Percentiles rank a stretch among this genome's conserved stretches.
phyloP scores from a whole-genome alignment of 2,888 invertebrate genomes.

The Conchocele bisecta region DNA sequence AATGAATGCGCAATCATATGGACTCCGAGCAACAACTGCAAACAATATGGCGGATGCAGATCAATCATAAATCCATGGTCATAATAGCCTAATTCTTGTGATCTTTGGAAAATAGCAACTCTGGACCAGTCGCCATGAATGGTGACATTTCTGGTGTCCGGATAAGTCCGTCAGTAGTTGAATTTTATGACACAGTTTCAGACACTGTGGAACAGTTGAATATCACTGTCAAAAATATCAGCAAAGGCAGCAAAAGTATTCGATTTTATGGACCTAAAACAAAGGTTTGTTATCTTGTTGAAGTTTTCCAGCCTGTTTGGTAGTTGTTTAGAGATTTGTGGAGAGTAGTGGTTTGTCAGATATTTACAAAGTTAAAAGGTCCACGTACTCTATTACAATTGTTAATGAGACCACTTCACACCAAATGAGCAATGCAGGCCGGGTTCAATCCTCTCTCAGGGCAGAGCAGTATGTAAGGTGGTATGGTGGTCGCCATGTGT shows the following conservation, averaged over 20 bases:
- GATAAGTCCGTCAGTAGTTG: slow-evolving; percentile 77
- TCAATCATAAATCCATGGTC: background rate
- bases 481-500: too few species aligned
- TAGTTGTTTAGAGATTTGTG: too few species aligned
- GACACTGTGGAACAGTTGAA: slow-evolving; percentile 70
- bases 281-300: slow-evolving; percentile 74
- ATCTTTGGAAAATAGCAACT: background rate
- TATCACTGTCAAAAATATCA: slow-evolving; percentile 80
- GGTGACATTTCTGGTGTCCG: slow-evolving; percentile 79
- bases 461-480: too few species aligned
- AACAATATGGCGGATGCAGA: slow-evolving; percentile 71
- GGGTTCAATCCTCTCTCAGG: too few species aligned
- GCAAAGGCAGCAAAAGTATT: slow-evolving; percentile 78
- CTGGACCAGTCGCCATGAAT: slow-evolving; percentile 65
- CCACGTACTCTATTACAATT: too few species aligned
- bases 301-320: too few species aligned
- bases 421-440: too few species aligned
- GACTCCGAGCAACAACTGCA: slow-evolving; percentile 76
- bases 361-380: too few species aligned
- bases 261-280: slow-evolving; percentile 80
- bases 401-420: too few species aligned
- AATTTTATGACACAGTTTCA: slow-evolving; percentile 78
- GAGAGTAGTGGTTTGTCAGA: too few species aligned
- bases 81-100: background rate
- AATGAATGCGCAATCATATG: slow-evolving; percentile 25